Percentiles rank a stretch among this genome's conserved stretches.
Conservation (phyloP, 1,140 invertebrate genomes). For the Aphidius gifuensis region DNA sequence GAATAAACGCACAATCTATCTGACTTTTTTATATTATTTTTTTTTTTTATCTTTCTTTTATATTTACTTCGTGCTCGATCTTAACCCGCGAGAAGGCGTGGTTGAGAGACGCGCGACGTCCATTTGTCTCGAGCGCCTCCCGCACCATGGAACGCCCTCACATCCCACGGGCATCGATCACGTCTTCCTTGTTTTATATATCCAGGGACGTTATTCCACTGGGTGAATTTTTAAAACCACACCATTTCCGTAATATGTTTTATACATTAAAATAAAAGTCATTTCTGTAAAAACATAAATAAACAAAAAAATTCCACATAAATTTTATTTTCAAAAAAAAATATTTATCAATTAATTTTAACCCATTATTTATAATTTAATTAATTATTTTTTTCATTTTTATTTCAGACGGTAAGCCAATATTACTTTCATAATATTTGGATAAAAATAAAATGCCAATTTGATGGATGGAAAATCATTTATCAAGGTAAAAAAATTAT, state of each 20-base stretch:
- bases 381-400: conserved; percentile 23
- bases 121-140: conserved; percentile 57
- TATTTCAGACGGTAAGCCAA: conserved; percentile 49
- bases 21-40: conserved; percentile 23
- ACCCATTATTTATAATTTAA: background rate
- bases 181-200: conserved; percentile 48
- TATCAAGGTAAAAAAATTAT: too few relatives aligned
- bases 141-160: conserved; percentile 56
- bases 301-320: background rate
- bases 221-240: conserved; percentile 21
- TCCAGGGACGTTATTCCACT: conserved; percentile 17
- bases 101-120: conserved; percentile 57
- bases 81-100: conserved; percentile 49
- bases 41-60: conserved; percentile 13
- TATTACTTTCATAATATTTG: background rate
- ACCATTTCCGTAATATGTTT: conserved; percentile 33
- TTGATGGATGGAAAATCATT: too few relatives aligned
- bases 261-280: conserved; percentile 14
- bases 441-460: too few relatives aligned
- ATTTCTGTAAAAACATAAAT: background rate
- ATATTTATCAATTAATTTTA: background rate
- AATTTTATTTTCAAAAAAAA: conserved; percentile 4
- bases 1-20: conserved; percentile 10
- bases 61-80: conserved; percentile 21
- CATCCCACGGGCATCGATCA: conserved; percentile 57